Conservation (phyloP, 2,797 vertebrate genomes). For the Acanthopagrus latus region DNA sequence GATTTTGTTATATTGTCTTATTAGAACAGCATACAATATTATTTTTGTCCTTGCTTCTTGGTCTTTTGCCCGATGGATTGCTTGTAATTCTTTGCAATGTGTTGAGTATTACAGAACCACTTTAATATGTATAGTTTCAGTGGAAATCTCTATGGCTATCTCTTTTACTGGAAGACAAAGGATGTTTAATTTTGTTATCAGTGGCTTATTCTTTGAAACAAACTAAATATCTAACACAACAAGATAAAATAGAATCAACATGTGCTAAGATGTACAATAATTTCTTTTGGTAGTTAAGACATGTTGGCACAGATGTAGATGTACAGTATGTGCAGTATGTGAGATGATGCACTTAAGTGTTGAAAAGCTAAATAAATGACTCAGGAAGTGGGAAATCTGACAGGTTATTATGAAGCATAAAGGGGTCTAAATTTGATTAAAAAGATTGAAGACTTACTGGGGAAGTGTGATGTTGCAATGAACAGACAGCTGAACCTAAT, state of each 20-base stretch:
- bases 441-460: background rate
- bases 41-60: too few species aligned
- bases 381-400: background rate
- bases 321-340: conserved; percentile 13
- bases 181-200: background rate
- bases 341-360: background rate
- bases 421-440: background rate
- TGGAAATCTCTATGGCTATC: background rate
- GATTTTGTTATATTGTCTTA: too few species aligned
- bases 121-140: background rate
- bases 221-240: background rate
- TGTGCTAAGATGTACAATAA: background rate
- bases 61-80: background rate
- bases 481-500: background rate
- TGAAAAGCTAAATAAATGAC: background rate
- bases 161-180: background rate
- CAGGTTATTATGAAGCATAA: background rate
- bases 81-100: background rate
- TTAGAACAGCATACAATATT: too few species aligned
- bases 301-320: background rate
- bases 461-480: background rate
- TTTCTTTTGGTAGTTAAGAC: background rate
- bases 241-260: conserved; percentile 8
- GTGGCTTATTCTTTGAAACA: background rate
- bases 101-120: too few species aligned